Conservation (phyloP, 2,797 vertebrate species). For the Pangasius djambal region DNA sequence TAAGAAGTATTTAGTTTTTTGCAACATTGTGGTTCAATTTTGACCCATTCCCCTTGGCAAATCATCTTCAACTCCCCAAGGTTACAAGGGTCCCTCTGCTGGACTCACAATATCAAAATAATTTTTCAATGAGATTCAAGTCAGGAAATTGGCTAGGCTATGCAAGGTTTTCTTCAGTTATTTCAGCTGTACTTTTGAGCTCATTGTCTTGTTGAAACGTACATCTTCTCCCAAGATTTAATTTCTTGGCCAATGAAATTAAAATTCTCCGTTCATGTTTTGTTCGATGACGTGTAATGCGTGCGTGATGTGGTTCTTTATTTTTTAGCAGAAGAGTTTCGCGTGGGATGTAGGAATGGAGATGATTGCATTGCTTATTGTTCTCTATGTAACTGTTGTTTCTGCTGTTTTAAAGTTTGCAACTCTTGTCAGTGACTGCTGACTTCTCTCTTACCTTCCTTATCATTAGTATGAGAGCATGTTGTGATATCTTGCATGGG, state of each 20-base stretch:
- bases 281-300: no score
- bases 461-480: background rate
- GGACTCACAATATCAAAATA: no score
- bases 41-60: no score
- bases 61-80: no score
- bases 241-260: no score
- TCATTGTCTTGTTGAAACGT: background rate
- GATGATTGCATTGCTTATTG: background rate
- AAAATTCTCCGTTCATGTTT: no score
- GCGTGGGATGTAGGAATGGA: background rate
- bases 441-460: background rate
- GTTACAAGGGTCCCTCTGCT: no score
- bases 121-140: background rate
- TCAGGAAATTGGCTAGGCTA: background rate
- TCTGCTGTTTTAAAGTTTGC: background rate
- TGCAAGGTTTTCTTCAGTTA: background rate
- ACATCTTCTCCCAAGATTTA: no score
- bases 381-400: background rate
- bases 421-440: background rate
- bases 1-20: no score
- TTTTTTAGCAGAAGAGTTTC: background rate
- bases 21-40: no score
- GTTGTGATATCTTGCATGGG: background rate
- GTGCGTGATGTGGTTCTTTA: background rate
- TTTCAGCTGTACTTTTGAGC: background rate